Evolutionary conservation across 2,113 vertebrate species (phyloP), one percentile per base, ranked within the genome.

Genomic region (Xiphias gladius): DNA sequence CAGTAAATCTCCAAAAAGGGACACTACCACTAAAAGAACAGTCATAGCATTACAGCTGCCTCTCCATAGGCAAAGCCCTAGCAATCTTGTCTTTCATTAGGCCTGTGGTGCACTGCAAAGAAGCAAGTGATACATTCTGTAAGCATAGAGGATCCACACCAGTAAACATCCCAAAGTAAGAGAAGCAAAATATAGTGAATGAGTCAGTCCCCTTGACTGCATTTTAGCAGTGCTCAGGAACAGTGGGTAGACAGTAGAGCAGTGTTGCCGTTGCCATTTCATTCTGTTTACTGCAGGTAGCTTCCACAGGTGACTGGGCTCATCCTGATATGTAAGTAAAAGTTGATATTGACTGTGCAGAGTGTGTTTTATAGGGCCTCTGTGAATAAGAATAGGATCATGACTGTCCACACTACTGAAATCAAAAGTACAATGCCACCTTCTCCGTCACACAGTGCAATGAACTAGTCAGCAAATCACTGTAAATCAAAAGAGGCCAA

Each of bases 401-500:
- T 37, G 55, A 67, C 19, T 14, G 35, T 46, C 24, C 48, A 69
- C 2, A 22, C 26, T 54, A 58, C 55, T 48, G 24, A 72, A 43
- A 59, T 57, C 62, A 73, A 79, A 84, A 70, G 22, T 63, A 52
- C 70, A 83, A 46, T 3, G n/a, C 17, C 28, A 2, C 61, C 55
- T 67, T 73, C 13, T 46, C 30, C 70, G 37, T 58, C 48, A 58
- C 20, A 74, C 11, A 71, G 52, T 67, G 74, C 73, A 72, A 65
- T 41, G n/a, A 81, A 85, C 54, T 73, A 39, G 62, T 82, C 70
- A 76, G 58, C 77, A 93, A 93, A 95, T 94, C 91, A 86, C 39
- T 26, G 71, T 87, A 20, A 84, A 83, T 92, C 93, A 93, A 93
- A 95, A 93, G 91, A 94, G 90, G 87, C 94, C 93, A 90, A 39